Evolutionary conservation across 2,797 vertebrate species (phyloP).

Genomic region (Thripadectes ignobilis): DNA sequence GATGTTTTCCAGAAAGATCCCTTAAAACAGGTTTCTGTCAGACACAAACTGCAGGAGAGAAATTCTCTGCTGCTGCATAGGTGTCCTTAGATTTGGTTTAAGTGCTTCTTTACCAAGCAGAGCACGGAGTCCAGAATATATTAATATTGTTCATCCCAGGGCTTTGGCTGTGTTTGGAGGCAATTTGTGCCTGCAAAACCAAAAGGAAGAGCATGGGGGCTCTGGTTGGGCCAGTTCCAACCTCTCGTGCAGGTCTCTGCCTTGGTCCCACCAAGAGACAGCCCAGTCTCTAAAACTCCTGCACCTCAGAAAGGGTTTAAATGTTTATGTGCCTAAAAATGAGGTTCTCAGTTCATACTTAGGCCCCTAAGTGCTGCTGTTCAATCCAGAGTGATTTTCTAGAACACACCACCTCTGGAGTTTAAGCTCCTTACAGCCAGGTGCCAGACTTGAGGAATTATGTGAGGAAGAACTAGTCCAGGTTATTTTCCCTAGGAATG

Average conservation of each 20-base stretch:
- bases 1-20: not conserved
- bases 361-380: not conserved
- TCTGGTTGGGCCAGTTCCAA: not conserved
- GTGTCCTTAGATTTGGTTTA: not conserved
- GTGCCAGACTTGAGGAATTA: not conserved
- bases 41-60: not conserved
- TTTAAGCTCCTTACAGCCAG: not conserved
- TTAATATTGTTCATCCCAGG: not conserved
- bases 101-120: not conserved
- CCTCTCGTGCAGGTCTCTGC: not conserved
- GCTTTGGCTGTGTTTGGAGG: not conserved
- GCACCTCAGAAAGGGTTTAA: not conserved
- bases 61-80: not conserved
- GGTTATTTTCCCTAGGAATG: not conserved
- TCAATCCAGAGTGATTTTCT: not conserved
- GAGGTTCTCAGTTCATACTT: not conserved
- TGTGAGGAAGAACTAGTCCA: not conserved
- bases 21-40: not conserved
- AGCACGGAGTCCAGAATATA: not conserved
- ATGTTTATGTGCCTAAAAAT: not conserved
- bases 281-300: not conserved
- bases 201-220: not conserved
- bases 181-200: not conserved
- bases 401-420: not conserved
- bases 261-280: not conserved